These are phyloP conservation scores for Apamea anceps DNA, from an alignment of 2,888 invertebrate genomes.

Conservation along the genomic window DNA sequence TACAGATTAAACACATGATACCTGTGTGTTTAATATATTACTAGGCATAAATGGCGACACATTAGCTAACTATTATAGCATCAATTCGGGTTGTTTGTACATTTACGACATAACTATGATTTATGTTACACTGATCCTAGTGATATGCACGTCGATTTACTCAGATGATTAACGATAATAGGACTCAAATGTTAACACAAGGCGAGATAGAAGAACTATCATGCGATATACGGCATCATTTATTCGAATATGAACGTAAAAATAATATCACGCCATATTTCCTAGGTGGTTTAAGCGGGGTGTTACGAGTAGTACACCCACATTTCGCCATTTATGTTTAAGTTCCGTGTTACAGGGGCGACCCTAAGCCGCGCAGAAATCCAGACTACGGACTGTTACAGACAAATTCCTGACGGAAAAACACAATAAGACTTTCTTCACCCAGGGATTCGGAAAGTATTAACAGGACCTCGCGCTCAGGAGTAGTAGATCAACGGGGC, in stretches of 20 bases:
- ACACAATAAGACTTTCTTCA: not conserved
- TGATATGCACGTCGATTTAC: conserved; percentile 28
- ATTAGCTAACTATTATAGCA: conserved; percentile 36
- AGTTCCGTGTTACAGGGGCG: not conserved
- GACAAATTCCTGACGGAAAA: not conserved
- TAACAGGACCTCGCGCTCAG: not conserved
- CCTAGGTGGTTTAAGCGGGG: not conserved
- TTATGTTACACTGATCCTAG: conserved; percentile 17
- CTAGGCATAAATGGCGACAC: conserved; percentile 9
- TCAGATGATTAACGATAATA: conserved; percentile 7
- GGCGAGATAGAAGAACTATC: not conserved
- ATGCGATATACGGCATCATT: not conserved
- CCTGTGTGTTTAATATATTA: conserved; percentile 3
- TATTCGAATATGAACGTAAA: not conserved
- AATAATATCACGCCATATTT: not conserved
- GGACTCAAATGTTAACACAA: not conserved
- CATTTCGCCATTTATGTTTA: not conserved
- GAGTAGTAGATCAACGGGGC: not conserved
- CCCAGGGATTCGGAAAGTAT: no score
- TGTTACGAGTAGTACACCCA: not conserved
- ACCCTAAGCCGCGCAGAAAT: not conserved
- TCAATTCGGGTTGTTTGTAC: conserved; percentile 31
- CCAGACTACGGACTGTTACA: not conserved
- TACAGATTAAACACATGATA: conserved; percentile 8
- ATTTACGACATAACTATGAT: conserved; percentile 30